These are phyloP conservation scores for Sebastes kiyomatsui DNA, from an alignment of 2,797 vertebrate species.

Conservation along the genomic window DNA sequence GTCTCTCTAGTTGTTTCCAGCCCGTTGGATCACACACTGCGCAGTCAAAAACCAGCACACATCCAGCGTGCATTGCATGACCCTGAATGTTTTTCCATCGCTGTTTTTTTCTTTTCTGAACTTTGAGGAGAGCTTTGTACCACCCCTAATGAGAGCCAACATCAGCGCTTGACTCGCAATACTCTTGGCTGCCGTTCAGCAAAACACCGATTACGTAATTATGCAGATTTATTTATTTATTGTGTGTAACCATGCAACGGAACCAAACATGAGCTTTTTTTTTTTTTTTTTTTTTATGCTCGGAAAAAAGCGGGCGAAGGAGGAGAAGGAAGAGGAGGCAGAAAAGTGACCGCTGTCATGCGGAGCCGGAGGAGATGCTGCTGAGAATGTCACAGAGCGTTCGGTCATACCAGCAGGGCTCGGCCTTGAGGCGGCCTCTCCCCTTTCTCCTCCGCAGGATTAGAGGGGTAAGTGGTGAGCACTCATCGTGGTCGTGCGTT, in stretches of 20 bases:
- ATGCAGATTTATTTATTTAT: constrained; percentile 80
- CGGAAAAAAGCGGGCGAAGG: constrained; percentile 31
- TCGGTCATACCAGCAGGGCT: constrained; percentile 60
- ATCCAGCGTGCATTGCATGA: constrained; percentile 7
- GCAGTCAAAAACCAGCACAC: constrained; percentile 31
- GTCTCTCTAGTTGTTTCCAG: constrained; percentile 47
- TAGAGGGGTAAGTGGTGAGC: constrained; percentile 63
- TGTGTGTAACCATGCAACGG: constrained; percentile 75
- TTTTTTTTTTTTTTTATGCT: constrained; percentile 23
- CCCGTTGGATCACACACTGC: constrained; percentile 23
- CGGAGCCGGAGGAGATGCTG: constrained; percentile 57
- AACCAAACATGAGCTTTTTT: constrained; percentile 52
- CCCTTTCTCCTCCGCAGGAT: constrained; percentile 64
- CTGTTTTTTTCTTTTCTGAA: constrained; percentile 6
- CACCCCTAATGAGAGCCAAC: constrained; percentile 41
- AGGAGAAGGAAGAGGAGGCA: neutral
- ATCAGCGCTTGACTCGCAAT: constrained; percentile 36
- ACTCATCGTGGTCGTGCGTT: constrained; percentile 57
- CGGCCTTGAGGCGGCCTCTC: constrained; percentile 64
- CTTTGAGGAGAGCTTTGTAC: constrained; percentile 21
- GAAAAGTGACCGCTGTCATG: constrained; percentile 48
- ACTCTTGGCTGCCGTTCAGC: constrained; percentile 43
- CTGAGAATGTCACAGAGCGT: constrained; percentile 65
- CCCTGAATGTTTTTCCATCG: constrained; percentile 27
- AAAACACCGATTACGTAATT: constrained; percentile 65